Evolutionary conservation across 2,888 invertebrate species (phyloP).

Genomic region (Ceriagrion tenellum): DNA sequence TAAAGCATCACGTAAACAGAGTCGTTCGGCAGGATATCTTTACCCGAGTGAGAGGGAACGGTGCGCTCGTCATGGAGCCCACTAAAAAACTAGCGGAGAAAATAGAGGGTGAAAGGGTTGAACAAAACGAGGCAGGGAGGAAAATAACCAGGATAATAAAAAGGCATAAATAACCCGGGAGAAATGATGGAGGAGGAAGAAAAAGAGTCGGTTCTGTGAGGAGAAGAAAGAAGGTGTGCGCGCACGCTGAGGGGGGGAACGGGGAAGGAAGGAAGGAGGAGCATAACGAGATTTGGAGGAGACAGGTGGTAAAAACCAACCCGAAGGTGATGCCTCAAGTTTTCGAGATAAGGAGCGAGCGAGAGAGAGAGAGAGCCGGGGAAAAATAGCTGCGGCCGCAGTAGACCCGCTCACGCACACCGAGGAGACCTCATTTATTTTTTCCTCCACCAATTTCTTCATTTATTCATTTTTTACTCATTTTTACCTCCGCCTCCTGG

Average conservation of each 20-base stretch:
- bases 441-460: neutral
- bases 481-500: neutral
- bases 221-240: neutral
- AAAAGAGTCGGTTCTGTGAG: neutral
- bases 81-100: neutral
- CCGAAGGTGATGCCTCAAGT: constrained; percentile 64
- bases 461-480: neutral
- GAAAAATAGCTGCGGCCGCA: neutral
- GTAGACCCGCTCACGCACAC: neutral
- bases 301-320: constrained; percentile 51
- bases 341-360: constrained; percentile 48
- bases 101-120: neutral
- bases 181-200: neutral
- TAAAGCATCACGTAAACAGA: neutral
- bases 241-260: too few species aligned
- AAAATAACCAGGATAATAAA: constrained; percentile 40
- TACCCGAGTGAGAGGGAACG: neutral
- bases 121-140: neutral
- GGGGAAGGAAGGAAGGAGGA: neutral
- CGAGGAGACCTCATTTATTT: neutral
- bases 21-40: neutral
- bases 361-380: neutral
- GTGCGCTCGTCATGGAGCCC: too few species aligned
- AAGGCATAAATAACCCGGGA: neutral
- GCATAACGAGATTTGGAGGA: constrained; percentile 30